These are phyloP conservation scores for Pyrgus malvae DNA, from an alignment of 2,888 invertebrate species.

Conservation along the genomic window DNA sequence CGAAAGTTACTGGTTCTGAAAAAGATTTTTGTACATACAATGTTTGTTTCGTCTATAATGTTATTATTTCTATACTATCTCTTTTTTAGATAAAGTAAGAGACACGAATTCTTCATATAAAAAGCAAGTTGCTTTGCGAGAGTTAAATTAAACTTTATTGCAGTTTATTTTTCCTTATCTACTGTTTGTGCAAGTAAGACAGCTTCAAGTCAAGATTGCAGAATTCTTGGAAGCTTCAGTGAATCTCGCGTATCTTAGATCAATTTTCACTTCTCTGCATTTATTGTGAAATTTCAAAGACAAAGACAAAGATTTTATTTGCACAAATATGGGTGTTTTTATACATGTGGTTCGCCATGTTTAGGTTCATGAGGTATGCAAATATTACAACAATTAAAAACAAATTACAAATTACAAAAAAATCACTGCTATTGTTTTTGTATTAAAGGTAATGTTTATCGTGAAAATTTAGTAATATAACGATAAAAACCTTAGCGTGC, in stretches of 20 bases:
- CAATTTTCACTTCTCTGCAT: background rate
- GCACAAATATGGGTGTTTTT: too few relatives aligned
- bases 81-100: background rate
- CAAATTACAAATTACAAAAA: too few relatives aligned
- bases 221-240: background rate
- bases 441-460: too few relatives aligned
- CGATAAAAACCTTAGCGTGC: too few relatives aligned
- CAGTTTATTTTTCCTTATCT: background rate
- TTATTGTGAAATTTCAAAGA: background rate
- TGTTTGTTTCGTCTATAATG: slow-evolving; percentile 12
- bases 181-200: background rate
- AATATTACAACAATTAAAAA: too few relatives aligned
- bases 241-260: background rate
- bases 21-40: slow-evolving; percentile 29
- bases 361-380: too few relatives aligned
- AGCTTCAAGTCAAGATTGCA: background rate
- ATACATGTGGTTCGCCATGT: too few relatives aligned
- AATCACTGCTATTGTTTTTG: too few relatives aligned
- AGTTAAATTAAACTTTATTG: background rate
- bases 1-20: slow-evolving; percentile 90
- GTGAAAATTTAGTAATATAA: too few relatives aligned
- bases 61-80: background rate
- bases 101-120: background rate
- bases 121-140: background rate
- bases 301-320: too few relatives aligned